Conservation (phyloP, 2,797 vertebrate genomes). For the Thunnus albacares region DNA sequence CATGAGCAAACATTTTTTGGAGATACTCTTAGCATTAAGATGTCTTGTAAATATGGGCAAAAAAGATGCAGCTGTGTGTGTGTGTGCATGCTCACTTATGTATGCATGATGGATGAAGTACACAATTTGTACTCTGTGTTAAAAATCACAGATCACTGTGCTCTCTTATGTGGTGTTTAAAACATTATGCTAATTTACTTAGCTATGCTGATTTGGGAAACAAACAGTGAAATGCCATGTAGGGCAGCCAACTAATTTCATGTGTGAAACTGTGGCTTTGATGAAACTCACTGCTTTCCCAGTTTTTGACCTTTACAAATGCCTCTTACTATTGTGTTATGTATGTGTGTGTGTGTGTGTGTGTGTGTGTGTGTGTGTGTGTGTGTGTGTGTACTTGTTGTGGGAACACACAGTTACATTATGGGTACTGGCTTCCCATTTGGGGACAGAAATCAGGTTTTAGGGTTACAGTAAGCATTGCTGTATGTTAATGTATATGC, state of each 20-base stretch:
- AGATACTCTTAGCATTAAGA: not conserved
- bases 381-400: not conserved
- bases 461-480: not conserved
- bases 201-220: slow-evolving; percentile 5
- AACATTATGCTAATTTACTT: slow-evolving; percentile 12
- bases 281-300: slow-evolving; percentile 11
- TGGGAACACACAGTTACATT: not conserved
- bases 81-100: not conserved
- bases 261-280: slow-evolving; percentile 24
- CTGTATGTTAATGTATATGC: not conserved
- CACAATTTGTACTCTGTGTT: not conserved
- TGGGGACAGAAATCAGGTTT: not conserved
- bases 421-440: not conserved
- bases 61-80: not conserved
- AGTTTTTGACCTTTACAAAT: slow-evolving; percentile 48
- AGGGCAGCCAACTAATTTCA: slow-evolving; percentile 8
- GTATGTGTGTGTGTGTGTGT: not conserved
- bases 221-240: slow-evolving; percentile 22
- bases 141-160: not conserved
- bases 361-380: not conserved
- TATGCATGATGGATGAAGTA: not conserved
- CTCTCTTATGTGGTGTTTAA: slow-evolving; percentile 3
- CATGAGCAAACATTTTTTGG: not conserved
- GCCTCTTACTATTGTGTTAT: slow-evolving; percentile 5
- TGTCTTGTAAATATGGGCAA: not conserved